Base-by-base conservation (phyloP, 2,888 invertebrate species). In the Pocota personata region DNA sequence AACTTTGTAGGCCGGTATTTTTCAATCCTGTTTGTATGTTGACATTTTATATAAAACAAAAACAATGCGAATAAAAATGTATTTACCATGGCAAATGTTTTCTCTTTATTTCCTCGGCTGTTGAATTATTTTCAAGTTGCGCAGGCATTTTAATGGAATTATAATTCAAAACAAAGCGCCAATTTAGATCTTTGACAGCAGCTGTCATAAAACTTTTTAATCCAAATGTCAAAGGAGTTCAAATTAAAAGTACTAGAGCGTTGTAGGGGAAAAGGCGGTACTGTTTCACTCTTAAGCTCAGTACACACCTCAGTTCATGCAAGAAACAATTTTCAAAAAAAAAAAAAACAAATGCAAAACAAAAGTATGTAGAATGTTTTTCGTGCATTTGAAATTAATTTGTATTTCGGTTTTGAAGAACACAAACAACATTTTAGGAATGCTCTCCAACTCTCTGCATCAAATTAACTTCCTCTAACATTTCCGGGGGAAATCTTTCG, bases 1-100 rank as follows among this genome's bases (percentile, higher is more conserved):
- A 99, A 97, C 55, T 94, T 95, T 79, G 95, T 95, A 0, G 99
- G 99, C 16, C 99, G 94, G 92, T 98, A 99, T 91, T 99, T 99
- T 92, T 99, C 99, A 88, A 99, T 98, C 99, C 99, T 90, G 16
- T 52, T 60, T 24, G 32, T 21, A 10, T 3, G n/a, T 30, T 30
- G 3, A 3, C 14, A 43, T 32, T 7, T 8, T 40, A 0, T 1
- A 14, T 5, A 4, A 27, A n/a, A 37, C 12, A 2, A 40, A 0
- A 3, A 21, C 4, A 71, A 8, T 40, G 12, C 1, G 21, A 30
- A 35, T 24, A 50, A 24, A 43, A 43, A 72, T 2, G 5, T 40
- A 37, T 10, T 32, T 46, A 40, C 90, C 92, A 92, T 21, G 92
- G 92, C 52, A 92, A 88, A 87, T 91, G 90, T 2, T 88, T 90